Base-by-base conservation (phyloP, 2,888 invertebrate species). In the Caenorhabditis imperialis region DNA sequence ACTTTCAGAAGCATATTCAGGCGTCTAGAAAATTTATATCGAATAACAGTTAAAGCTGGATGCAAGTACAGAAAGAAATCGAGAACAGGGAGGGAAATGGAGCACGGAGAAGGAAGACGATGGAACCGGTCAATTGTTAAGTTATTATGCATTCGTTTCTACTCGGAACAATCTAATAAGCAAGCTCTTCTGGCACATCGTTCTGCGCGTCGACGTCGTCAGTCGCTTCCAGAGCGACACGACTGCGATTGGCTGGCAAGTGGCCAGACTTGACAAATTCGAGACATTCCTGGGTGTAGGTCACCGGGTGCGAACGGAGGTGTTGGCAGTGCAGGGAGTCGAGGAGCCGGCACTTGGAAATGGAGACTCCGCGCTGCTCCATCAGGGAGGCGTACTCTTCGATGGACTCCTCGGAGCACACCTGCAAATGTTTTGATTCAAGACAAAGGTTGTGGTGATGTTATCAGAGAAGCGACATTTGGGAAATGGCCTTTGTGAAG, bases 291-390 rank as follows among this genome's bases (percentile, higher is more conserved):
- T 85, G 78, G 12, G 82, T 78, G 69, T 89, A 89, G 10, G 84
- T 79, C 38, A 87, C 86, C 6, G 86, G 91, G 86, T 93, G 92
- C 70, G 91, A 90, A 14, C 91, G 90, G 10, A 75, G 50, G 18
- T 93, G 93, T 83, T 92, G 92, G 0, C 93, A 93, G 88, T 93
- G 93, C n/a, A 92, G 91, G 10, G 93, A 93, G 84, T 92, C 91
- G 63, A 92, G 91, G 92, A 91, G 37, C 5, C 74, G 60, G 18
- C 63, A 30, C 54, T 74, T 77, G 12, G 62, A 67, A 7, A 78
- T 65, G 1, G 58, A 47, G 25, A 73, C 42, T 40, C 71, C 70
- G 4, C 69, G 67, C 16, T 45, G 12, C 22, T 75, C 70, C 76
- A 73, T 77, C 5, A 58, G 35, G n/a, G 42, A 38, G 18, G 74